Base-by-base conservation (phyloP, 2,888 invertebrate species). In the Yponomeuta cagnagella region DNA sequence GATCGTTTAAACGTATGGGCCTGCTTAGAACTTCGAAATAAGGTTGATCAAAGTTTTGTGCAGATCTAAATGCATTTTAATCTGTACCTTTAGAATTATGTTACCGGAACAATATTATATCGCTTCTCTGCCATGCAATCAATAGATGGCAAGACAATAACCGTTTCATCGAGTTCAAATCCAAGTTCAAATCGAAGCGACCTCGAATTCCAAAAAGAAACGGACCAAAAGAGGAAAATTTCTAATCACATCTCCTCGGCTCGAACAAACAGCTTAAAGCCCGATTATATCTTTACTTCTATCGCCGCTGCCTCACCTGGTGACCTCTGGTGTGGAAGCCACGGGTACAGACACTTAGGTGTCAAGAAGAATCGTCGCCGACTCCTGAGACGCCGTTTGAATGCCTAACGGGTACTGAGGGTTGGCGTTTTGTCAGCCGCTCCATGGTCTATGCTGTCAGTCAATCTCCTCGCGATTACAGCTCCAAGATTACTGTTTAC, bases 391-490 rank as follows among this genome's bases (percentile, higher is more conserved):
- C 30, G n/a, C 33, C 30, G 12, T 31, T 43, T 70, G 70, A 70
- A 70, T 70, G 70, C 33, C 64, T 70, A 70, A 70, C 70, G 70
- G 70, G 63, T 43, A 23, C 33, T 63, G 37, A n/a, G 48, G n/a
- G 58, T 37, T 63, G n/a, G 15, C 15, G 15, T 76, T 74, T 74
- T 82, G 86, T 84, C 83, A 82, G 81, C 75, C 77, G 78, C 72
- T 76, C 77, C 73, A 74, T 74, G 78, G 80, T 77, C 85, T 82
- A 81, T 82, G 76, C 81, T 86, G 89, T 88, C 88, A 83, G 81
- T 88, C 89, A 88, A 83, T 81, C 85, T 79, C 79, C 77, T 79
- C 80, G 73, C 82, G 82, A 84, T 84, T 83, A 84, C 82, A 82
- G 80, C 77, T 73, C 71, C 70, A 37, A 84, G 82, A 84, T 87